These are phyloP conservation scores for Rhodeus uyekii DNA, from an alignment of 2,797 vertebrate species.

Conservation along the genomic window DNA sequence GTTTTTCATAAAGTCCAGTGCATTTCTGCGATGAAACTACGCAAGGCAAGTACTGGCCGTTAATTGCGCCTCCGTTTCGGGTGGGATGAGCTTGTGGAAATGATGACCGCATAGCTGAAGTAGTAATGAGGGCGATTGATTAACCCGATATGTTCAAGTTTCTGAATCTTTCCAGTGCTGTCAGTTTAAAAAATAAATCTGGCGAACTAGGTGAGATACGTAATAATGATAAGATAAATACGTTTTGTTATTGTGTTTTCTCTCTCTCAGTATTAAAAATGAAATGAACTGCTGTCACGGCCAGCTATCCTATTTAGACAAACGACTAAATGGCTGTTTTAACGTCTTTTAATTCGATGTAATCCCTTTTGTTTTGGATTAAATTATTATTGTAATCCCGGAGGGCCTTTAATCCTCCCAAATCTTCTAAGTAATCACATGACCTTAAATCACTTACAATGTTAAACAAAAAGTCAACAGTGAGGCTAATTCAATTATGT, in stretches of 20 bases:
- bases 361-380: neutral
- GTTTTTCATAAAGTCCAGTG: conserved; percentile 61
- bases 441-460: neutral
- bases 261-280: neutral
- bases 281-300: neutral
- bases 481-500: neutral
- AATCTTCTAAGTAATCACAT: neutral
- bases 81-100: conserved; percentile 72
- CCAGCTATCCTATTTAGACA: neutral
- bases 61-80: conserved; percentile 65
- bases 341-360: neutral
- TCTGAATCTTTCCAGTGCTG: conserved; percentile 45
- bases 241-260: neutral
- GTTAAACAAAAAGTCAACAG: neutral
- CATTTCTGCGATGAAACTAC: conserved; percentile 38
- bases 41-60: conserved; percentile 23
- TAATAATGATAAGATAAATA: neutral
- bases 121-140: conserved; percentile 54
- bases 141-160: conserved; percentile 47
- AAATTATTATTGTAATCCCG: neutral
- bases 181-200: conserved; percentile 31
- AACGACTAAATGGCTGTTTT: neutral
- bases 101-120: conserved; percentile 53
- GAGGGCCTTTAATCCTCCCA: neutral
- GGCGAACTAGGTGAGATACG: neutral